A percentile compares a stretch with the other conserved stretches of the same genome.
phyloP scores from a whole-genome alignment of 1,140 invertebrate species.

The Xylocopa sonorina region DNA sequence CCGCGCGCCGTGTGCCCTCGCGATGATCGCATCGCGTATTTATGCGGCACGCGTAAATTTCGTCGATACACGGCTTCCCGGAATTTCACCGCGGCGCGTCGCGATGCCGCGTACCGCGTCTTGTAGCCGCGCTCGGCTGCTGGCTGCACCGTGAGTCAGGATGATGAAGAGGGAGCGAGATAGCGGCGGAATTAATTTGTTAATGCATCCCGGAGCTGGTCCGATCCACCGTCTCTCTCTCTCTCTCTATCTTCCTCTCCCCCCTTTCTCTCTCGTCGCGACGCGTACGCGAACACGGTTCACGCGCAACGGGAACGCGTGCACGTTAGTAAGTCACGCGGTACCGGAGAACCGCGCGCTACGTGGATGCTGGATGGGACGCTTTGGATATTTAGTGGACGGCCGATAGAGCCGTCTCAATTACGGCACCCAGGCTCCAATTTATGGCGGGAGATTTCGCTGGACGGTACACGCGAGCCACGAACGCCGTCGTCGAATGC shows the following conservation, averaged over 20 bases:
- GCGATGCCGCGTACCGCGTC: no score
- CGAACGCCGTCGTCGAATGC: neutral
- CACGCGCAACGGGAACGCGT: slow-evolving; percentile 33
- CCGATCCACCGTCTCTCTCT: neutral
- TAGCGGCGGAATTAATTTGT: slow-evolving; percentile 65
- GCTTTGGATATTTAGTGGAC: slow-evolving; percentile 55
- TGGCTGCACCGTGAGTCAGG: slow-evolving; percentile 25
- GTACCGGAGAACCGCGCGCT: slow-evolving; percentile 10
- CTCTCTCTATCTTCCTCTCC: neutral
- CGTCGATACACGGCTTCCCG: slow-evolving; percentile 57
- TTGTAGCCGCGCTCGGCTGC: slow-evolving; percentile 45
- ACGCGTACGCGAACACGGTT: neutral
- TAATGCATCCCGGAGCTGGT: slow-evolving; percentile 54
- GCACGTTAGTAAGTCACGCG: slow-evolving; percentile 57
- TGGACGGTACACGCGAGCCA: neutral
- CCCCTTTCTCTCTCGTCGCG: no score
- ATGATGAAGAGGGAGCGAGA: slow-evolving; percentile 53
- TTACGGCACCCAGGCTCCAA: slow-evolving; percentile 56
- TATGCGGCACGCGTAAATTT: slow-evolving; percentile 69
- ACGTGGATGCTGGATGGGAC: slow-evolving; percentile 53
- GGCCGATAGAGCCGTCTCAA: slow-evolving; percentile 67
- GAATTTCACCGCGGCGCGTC: slow-evolving; percentile 54
- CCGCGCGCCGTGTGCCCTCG: slow-evolving; percentile 37
- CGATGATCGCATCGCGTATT: slow-evolving; percentile 70
- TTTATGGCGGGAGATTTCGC: slow-evolving; percentile 59